Evolutionary conservation across 2,888 invertebrate genomes (phyloP), one percentile per base, ranked within the genome.

Genomic region (Conomelus anceps): DNA sequence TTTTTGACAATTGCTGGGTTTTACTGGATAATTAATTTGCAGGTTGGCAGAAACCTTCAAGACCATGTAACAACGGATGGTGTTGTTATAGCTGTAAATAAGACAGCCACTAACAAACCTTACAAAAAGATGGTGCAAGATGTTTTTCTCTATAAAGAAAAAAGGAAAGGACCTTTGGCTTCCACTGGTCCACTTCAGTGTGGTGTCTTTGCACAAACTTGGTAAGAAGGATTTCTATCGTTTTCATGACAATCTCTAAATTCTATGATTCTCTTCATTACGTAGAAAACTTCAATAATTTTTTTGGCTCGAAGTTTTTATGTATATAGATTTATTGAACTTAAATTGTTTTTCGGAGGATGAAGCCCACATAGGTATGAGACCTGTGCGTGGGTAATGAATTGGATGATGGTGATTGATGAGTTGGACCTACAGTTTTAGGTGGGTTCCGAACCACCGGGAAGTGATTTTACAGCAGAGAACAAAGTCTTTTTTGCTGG

Each of bases 11-110:
- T 34, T 34, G 13, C 13, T 63, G 20, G 13, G 20, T 63, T n/a
- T 1, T n/a, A 63, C 13, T 63, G 0, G n/a, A 85, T 3, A 22
- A 20, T 23, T 85, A 20, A 22, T 85, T 85, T 85, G 88, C 94
- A 94, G 11, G 97, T 97, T 0, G 97, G 97, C 0, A 93, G 94
- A 91, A 97, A 97, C 92, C 93, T 97, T 0, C 96, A 96, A 92
- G 96, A 97, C 92, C 97, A 97, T 92, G 94, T 96, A 0, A 96
- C 96, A 0, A 94, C 95, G 9, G 95, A 95, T 91, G 95, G 94
- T 1, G 93, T 95, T 0, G 92, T 95, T 0, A 92, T 95, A 90
- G 94, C 94, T 0, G 92, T 96, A 6, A 91, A 92, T 23, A 92
- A 92, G 85, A 93, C 92, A 1, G 91, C 91, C 20, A 92, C 92